Evolutionary conservation across 2,888 invertebrate genomes (phyloP).

Genomic region (Dryadula phaetusa): DNA sequence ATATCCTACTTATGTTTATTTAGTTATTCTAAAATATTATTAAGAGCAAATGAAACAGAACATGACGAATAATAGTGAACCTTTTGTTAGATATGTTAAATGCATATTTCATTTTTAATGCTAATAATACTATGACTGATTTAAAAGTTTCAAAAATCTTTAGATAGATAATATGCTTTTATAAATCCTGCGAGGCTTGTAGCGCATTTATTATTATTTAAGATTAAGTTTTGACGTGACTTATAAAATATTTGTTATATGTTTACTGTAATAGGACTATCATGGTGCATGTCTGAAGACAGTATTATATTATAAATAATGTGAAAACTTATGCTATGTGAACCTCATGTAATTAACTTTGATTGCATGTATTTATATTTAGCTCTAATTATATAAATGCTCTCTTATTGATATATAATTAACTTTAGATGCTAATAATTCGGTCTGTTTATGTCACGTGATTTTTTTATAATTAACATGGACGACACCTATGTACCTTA

Average conservation of each 20-base stretch:
- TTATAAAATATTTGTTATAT: constrained; percentile 30
- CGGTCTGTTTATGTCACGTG: constrained; percentile 21
- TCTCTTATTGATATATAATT: constrained; percentile 34
- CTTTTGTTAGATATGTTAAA: constrained; percentile 42
- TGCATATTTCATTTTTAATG: neutral
- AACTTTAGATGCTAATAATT: constrained; percentile 25
- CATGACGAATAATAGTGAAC: neutral
- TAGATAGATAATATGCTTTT: constrained; percentile 59
- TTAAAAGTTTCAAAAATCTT: neutral
- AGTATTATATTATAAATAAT: constrained; percentile 35
- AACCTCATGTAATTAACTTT: constrained; percentile 13
- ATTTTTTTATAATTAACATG: neutral
- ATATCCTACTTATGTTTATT: neutral
- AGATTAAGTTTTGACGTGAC: constrained; percentile 51
- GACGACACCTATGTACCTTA: constrained; percentile 9
- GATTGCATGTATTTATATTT: constrained; percentile 9
- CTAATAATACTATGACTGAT: constrained; percentile 2
- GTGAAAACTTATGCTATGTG: neutral
- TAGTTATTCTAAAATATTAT: neutral
- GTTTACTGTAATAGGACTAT: constrained; percentile 16
- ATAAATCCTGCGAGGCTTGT: constrained; percentile 71
- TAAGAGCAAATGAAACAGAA: neutral
- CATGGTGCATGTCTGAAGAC: constrained; percentile 28
- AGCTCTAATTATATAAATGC: constrained; percentile 37
- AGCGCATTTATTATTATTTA: constrained; percentile 77